Base-by-base conservation (phyloP, 2,113 vertebrate species). In the Delphinus delphis region DNA sequence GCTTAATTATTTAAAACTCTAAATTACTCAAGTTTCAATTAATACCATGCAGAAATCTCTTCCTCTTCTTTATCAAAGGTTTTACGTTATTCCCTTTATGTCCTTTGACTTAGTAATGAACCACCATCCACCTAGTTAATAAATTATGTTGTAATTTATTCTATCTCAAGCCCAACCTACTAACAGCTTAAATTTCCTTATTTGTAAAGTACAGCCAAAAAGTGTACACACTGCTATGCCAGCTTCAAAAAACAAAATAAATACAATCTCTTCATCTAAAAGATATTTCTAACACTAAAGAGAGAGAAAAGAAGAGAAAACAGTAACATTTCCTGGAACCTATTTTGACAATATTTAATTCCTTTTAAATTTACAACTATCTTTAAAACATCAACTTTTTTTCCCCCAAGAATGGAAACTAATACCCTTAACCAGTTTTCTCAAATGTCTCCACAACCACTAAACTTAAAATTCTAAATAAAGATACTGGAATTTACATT, bases 401-500 rank as follows among this genome's bases (percentile, higher is more conserved):
- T 65, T 33, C 17, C 6, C 55, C 79, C 41, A 53, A 92, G 26
- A 87, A 86, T 53, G 36, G 47, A 17, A 96, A 92, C 31, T 68
- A 87, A 90, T 63, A 20, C 8, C 80, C 58, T 94, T 92, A 58
- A 74, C 21, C 13, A 67, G 65, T 94, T 80, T 90, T 95, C 76
- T 77, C 62, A 85, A 80, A 58, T 77, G 36, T 90, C 55, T 96
- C 55, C 60, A 76, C 3, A 93, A 81, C n/a, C 55, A 88, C 53
- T 90, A 77, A 88, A 94, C 55, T 76, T 86, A 73, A 95, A 96
- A 90, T 92, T 47, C 13, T 88, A 88, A 95, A 90, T 88, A 88
- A 95, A 93, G 41, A 95, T 92, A 81, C 20, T 79, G 31, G 41
- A 47, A 93, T 98, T 94, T 95, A 95, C 44, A 93, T 81, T 81